phyloP scores from a whole-genome alignment of 2,113 vertebrate species.

The Conger conger region DNA sequence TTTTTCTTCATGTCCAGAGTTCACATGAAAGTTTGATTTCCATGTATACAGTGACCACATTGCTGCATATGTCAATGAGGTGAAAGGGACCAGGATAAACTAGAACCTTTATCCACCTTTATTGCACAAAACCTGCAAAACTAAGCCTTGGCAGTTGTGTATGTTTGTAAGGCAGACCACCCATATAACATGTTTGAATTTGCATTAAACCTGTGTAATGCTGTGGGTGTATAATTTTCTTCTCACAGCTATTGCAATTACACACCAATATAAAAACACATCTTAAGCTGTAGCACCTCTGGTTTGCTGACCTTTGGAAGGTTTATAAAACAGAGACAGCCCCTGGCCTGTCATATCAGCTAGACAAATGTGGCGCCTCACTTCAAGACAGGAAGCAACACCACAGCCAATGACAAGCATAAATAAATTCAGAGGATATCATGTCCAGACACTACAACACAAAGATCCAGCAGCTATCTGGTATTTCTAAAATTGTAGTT shows the following conservation, averaged over 20 bases:
- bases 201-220: slow-evolving; percentile 60
- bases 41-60: slow-evolving; percentile 8
- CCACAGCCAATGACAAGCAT: background rate
- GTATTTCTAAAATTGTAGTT: too few species aligned
- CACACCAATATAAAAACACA: slow-evolving; percentile 46
- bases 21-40: slow-evolving; percentile 12
- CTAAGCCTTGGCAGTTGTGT: slow-evolving; percentile 45
- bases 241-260: slow-evolving; percentile 68
- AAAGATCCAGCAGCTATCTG: background rate
- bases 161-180: slow-evolving; percentile 56
- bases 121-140: slow-evolving; percentile 48
- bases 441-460: background rate
- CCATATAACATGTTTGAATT: slow-evolving; percentile 53
- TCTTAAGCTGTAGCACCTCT: slow-evolving; percentile 57
- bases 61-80: slow-evolving; percentile 14
- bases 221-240: slow-evolving; percentile 67
- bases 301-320: slow-evolving; percentile 58
- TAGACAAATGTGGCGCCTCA: slow-evolving; percentile 70
- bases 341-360: slow-evolving; percentile 67
- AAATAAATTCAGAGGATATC: background rate
- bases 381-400: slow-evolving; percentile 55
- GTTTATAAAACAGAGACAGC: slow-evolving; percentile 65
- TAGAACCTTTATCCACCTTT: slow-evolving; percentile 34
- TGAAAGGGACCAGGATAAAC: slow-evolving; percentile 20
- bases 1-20: background rate